phyloP scores from a whole-genome alignment of 1,140 invertebrate genomes.

The Drosophila micromelanica region DNA sequence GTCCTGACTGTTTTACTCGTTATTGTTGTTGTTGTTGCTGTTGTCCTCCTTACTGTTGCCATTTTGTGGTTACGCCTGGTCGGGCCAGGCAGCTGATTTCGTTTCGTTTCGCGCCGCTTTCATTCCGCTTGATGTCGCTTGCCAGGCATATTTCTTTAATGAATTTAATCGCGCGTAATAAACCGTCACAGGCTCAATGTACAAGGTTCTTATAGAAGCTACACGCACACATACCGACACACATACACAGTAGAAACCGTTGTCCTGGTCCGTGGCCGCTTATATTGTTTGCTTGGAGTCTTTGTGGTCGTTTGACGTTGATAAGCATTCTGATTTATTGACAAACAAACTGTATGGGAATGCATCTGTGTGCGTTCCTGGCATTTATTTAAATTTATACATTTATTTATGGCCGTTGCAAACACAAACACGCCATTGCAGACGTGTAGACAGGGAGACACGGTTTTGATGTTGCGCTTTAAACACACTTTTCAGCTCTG shows the following conservation, averaged over 20 bases:
- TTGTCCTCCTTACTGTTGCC: slow-evolving; percentile 25
- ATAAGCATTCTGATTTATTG: slow-evolving; percentile 82
- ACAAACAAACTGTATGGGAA: slow-evolving; percentile 64
- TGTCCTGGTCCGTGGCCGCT: slow-evolving; percentile 46
- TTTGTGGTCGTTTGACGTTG: slow-evolving; percentile 74
- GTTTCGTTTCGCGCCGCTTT: slow-evolving; percentile 36
- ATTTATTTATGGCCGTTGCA: slow-evolving; percentile 69
- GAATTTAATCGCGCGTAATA: slow-evolving; percentile 78
- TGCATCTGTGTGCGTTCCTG: slow-evolving; percentile 17
- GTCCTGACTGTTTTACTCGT: slow-evolving; percentile 20
- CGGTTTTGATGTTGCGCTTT: slow-evolving; percentile 40
- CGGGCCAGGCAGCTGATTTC: slow-evolving; percentile 12
- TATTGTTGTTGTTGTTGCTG: slow-evolving; percentile 14
- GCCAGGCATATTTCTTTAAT: slow-evolving; percentile 70
- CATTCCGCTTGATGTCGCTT: slow-evolving; percentile 46
- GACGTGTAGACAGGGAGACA: slow-evolving; percentile 14
- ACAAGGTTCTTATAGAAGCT: slow-evolving; percentile 28
- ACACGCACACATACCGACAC: slow-evolving; percentile 8
- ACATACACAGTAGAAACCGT: slow-evolving; percentile 12
- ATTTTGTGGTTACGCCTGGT: slow-evolving; percentile 25
- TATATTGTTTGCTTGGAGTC: slow-evolving; percentile 69
- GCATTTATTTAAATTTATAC: slow-evolving; percentile 80
- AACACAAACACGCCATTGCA: slow-evolving; percentile 34
- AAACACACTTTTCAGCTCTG: slow-evolving; percentile 53
- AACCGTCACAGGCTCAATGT: slow-evolving; percentile 53